Percentiles rank a stretch among this genome's conserved stretches.
Conservation (phyloP, 2,888 invertebrate species). For the Lampropteryx suffumata region DNA sequence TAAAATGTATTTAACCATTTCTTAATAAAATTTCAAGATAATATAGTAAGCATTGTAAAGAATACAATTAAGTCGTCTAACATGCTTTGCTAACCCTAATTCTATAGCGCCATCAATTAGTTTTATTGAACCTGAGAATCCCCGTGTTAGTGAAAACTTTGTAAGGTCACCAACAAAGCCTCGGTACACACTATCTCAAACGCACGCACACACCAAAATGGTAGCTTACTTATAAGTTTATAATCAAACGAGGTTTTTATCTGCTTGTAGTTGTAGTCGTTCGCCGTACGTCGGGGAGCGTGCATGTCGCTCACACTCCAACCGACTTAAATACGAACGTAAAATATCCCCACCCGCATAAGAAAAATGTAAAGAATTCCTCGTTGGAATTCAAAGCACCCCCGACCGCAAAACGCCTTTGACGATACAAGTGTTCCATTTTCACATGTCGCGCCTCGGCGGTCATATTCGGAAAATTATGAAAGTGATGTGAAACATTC, state of each 20-base stretch:
- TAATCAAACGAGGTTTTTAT: slow-evolving; percentile 82
- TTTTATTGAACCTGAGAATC: slow-evolving; percentile 29
- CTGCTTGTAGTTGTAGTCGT: slow-evolving; percentile 67
- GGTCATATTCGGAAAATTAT: slow-evolving; percentile 70
- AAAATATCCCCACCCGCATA: slow-evolving; percentile 56
- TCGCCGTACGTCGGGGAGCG: slow-evolving; percentile 72
- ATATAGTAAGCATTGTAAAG: no score
- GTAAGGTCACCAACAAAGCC: slow-evolving; percentile 74
- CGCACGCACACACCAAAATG: slow-evolving; percentile 78
- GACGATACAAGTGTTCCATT: slow-evolving; percentile 63
- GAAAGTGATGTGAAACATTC: slow-evolving; percentile 75
- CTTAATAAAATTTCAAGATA: no score
- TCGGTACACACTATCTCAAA: slow-evolving; percentile 63
- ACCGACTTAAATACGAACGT: slow-evolving; percentile 64
- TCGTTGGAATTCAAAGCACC: slow-evolving; percentile 52
- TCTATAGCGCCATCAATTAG: slow-evolving; percentile 25
- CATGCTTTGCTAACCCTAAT: slow-evolving; percentile 23
- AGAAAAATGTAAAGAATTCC: slow-evolving; percentile 58
- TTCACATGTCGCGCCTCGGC: slow-evolving; percentile 51
- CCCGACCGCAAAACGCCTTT: slow-evolving; percentile 56
- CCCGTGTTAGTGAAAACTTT: slow-evolving; percentile 67
- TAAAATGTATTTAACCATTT: no score
- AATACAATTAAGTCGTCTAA: no score
- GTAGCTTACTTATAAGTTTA: slow-evolving; percentile 82
- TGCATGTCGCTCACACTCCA: slow-evolving; percentile 70